phyloP scores from a whole-genome alignment of 2,797 vertebrate species.

The Alcedo quadribrachys region DNA sequence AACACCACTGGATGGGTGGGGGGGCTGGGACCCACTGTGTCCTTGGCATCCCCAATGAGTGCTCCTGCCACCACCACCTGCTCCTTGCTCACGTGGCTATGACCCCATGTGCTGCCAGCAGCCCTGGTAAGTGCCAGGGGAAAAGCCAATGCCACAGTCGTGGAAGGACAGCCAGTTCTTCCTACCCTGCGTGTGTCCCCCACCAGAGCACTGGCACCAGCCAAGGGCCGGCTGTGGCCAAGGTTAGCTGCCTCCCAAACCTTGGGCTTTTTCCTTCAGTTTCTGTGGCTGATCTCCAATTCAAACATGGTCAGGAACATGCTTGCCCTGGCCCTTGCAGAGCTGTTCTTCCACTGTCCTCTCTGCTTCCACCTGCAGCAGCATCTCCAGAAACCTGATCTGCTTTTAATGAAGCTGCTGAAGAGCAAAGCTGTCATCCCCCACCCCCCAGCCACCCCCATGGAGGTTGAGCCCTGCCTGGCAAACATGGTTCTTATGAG shows the following conservation, averaged over 20 bases:
- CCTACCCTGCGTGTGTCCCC: accelerated
- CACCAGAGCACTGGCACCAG: accelerated
- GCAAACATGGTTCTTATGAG: background rate
- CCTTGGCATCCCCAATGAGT: background rate
- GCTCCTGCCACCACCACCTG: slow-evolving; percentile 32
- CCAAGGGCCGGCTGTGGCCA: background rate
- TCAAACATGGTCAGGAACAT: background rate
- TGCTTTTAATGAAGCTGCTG: background rate
- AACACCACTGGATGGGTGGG: background rate
- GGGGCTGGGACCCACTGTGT: background rate
- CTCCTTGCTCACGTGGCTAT: background rate
- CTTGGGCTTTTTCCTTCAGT: background rate
- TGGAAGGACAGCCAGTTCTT: background rate
- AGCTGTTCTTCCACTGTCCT: background rate
- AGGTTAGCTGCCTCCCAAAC: background rate
- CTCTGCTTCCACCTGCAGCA: accelerated
- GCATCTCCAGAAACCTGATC: background rate
- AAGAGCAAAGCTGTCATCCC: background rate
- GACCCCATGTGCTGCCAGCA: accelerated
- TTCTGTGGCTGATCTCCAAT: background rate
- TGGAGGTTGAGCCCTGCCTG: accelerated
- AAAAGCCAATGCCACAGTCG: accelerated
- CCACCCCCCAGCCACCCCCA: accelerated
- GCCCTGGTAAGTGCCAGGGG: background rate
- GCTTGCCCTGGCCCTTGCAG: background rate